These are phyloP conservation scores for Temnopleurus reevesii DNA, from an alignment of 53 echinoderm and acorn worm genomes.

Conservation along the genomic window DNA sequence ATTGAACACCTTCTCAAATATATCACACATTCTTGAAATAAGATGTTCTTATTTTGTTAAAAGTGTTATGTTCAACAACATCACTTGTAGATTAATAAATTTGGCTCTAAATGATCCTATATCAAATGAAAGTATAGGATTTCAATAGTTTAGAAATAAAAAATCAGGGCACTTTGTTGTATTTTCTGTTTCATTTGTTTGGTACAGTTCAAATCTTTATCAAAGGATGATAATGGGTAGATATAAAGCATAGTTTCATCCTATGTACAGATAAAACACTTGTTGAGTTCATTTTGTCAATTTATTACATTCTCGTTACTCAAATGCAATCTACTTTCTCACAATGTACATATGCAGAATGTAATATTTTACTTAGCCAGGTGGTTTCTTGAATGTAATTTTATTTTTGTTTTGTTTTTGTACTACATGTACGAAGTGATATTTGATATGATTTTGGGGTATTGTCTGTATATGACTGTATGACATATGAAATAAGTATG, in stretches of 20 bases:
- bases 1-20: too few relatives aligned
- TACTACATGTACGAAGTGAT: neutral
- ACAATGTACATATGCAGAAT: neutral
- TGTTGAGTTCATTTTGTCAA: neutral
- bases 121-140: too few relatives aligned
- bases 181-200: too few relatives aligned
- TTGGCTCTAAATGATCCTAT: too few relatives aligned
- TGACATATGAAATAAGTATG: neutral
- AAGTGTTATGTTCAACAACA: too few relatives aligned
- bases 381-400: too few relatives aligned
- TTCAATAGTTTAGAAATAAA: neutral
- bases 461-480: slow-evolving; percentile 18
- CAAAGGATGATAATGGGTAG: neutral
- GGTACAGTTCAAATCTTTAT: neutral
- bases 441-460: slow-evolving; percentile 17
- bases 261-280: too few relatives aligned
- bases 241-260: too few relatives aligned
- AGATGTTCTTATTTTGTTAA: too few relatives aligned
- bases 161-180: neutral
- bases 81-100: too few relatives aligned
- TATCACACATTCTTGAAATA: too few relatives aligned
- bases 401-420: neutral
- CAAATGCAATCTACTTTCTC: neutral
- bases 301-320: neutral
- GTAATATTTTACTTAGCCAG: neutral